A percentile compares a stretch with the other conserved stretches of the same genome.
phyloP scores from a whole-genome alignment of 1,140 invertebrate species.

The Cheumatopsyche charites region DNA sequence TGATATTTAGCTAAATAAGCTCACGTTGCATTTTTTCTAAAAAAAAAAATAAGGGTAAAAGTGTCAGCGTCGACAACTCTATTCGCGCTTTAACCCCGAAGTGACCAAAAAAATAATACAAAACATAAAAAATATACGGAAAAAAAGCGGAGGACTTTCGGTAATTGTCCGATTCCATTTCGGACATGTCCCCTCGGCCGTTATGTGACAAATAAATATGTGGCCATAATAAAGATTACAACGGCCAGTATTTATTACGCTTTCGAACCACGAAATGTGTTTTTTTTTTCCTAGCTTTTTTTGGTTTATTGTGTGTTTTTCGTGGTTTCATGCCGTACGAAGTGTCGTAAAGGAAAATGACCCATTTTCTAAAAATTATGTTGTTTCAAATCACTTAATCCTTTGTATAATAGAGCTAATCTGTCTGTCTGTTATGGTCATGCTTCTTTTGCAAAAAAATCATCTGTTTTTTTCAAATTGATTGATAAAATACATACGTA shows the following conservation, averaged over 20 bases:
- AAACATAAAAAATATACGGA: no score
- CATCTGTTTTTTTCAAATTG: no score
- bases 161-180: constrained; percentile 35
- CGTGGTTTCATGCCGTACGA: no score
- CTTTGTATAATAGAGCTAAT: no score
- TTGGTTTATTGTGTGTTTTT: no score
- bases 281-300: background rate
- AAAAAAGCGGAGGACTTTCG: background rate
- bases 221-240: constrained; percentile 23
- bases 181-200: background rate
- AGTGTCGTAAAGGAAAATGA: no score
- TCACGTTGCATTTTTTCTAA: background rate
- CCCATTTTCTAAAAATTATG: no score
- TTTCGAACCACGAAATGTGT: background rate
- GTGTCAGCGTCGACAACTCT: constrained; percentile 10
- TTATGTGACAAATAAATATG: constrained; percentile 26
- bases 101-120: background rate
- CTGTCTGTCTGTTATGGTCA: no score
- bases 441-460: no score
- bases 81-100: background rate
- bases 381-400: no score
- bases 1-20: no score
- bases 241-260: background rate
- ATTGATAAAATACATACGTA: no score
- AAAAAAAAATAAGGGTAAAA: background rate